A percentile compares a stretch with the other conserved stretches of the same genome.
phyloP scores from a whole-genome alignment of 2,888 invertebrate genomes.

The Didymodactylos carnosus region DNA sequence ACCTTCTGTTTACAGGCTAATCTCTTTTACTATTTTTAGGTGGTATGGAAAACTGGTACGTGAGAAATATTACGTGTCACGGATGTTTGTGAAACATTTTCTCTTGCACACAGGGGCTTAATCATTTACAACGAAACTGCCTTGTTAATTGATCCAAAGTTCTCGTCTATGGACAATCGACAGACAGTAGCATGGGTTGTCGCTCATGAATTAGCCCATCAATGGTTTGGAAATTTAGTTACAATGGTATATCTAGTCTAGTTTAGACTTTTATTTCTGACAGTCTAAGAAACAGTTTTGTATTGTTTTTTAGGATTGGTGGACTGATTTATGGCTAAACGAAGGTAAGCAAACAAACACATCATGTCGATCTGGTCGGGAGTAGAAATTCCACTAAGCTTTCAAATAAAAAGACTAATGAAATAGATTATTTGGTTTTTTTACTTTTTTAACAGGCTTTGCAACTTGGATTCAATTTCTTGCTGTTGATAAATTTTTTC shows the following conservation, averaged over 20 bases:
- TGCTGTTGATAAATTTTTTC: conserved; percentile 73
- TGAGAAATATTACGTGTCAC: too few species aligned
- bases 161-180: conserved; percentile 49
- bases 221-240: conserved; percentile 93
- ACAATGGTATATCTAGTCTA: conserved; percentile 51
- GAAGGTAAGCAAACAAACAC: too few species aligned
- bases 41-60: conserved; percentile 97
- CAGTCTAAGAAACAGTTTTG: not conserved
- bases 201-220: conserved; percentile 74
- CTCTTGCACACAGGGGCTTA: conserved; percentile 96
- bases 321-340: conserved; percentile 76
- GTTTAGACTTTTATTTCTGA: conserved; percentile 30
- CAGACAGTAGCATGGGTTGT: conserved; percentile 66
- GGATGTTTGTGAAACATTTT: too few species aligned
- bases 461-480: conserved; percentile 86
- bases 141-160: conserved; percentile 65
- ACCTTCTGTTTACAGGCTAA: too few species aligned
- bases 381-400: too few species aligned
- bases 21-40: conserved; percentile 39
- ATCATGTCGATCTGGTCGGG: too few species aligned
- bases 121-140: conserved; percentile 80
- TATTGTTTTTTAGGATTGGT: conserved; percentile 55
- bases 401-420: too few species aligned
- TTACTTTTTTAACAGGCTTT: too few species aligned
- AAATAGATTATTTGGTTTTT: too few species aligned